Base-by-base conservation (phyloP, 2,113 vertebrate genomes). In the Casuarius casuarius region DNA sequence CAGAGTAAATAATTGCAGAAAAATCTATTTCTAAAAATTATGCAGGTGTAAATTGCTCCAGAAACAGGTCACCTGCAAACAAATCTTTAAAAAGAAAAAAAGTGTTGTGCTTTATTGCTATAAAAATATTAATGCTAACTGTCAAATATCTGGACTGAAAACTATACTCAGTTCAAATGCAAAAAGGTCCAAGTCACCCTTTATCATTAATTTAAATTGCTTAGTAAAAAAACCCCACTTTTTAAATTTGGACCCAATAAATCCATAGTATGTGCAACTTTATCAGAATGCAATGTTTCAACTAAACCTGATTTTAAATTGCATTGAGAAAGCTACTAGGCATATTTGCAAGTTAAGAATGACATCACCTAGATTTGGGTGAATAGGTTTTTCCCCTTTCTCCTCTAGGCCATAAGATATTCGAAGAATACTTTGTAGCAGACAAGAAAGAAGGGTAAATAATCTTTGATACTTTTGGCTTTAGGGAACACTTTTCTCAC, bases 61-160 rank as follows among this genome's bases (percentile, higher is more conserved):
- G 62, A 91, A 94, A 94, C 29, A 16, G 73, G 28, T 87, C 72
- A 88, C 92, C 79, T 84, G 85, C 10, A 5, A 89, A 80, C 16
- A 71, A 68, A 73, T 68, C 54, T 90, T 96, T 82, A 73, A 87
- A 94, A 80, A 74, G 49, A 87, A 23, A 59, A 35, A 35, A 84
- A 77, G 42, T 29, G 54, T 44, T 35, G 51, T 73, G 51, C 78
- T 92, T 85, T 77, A 73, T 44, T 85, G 87, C 83, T 84, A 51
- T 63, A 48, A 94, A 92, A 92, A 89, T 66, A 95, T 95, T 96
- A 94, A 96, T 95, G 93, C 89, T 95, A 68, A 73, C 86, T 83
- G 84, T 70, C 26, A 73, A 84, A 42, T 71, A 84, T 38, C 42
- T 79, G 31, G 65, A 84, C 68, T 76, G 93, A 93, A 92, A 6